These are phyloP conservation scores for Lophura nycthemera DNA, from an alignment of 2,113 vertebrate species.

Conservation along the genomic window DNA sequence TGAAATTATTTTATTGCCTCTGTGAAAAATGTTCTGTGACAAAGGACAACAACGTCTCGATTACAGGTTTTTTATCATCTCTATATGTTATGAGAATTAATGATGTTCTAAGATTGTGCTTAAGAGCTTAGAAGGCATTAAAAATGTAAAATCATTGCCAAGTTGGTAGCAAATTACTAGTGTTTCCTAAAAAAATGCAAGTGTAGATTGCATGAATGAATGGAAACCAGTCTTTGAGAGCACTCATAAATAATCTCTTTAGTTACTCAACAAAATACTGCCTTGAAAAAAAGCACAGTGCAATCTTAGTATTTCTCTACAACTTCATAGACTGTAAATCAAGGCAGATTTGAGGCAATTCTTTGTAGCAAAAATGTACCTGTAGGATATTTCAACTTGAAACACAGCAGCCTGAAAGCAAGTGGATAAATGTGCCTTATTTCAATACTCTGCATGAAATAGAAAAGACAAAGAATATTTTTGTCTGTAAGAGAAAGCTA, in stretches of 20 bases:
- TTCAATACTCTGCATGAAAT: neutral
- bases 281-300: neutral
- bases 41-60: neutral
- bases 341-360: neutral
- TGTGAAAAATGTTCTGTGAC: neutral
- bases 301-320: conserved; percentile 1
- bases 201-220: neutral
- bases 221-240: neutral
- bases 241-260: neutral
- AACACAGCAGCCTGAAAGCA: neutral
- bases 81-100: neutral
- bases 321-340: neutral
- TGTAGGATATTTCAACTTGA: neutral
- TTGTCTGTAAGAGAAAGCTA: neutral
- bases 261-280: neutral
- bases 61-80: neutral
- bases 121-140: neutral
- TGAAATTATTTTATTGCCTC: neutral
- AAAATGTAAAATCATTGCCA: neutral
- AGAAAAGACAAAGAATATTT: neutral
- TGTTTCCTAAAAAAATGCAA: neutral
- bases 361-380: neutral
- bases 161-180: neutral
- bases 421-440: neutral
- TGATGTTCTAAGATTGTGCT: neutral